These are phyloP conservation scores for Heliconius charithonia DNA, from an alignment of 2,888 invertebrate genomes.

Conservation along the genomic window DNA sequence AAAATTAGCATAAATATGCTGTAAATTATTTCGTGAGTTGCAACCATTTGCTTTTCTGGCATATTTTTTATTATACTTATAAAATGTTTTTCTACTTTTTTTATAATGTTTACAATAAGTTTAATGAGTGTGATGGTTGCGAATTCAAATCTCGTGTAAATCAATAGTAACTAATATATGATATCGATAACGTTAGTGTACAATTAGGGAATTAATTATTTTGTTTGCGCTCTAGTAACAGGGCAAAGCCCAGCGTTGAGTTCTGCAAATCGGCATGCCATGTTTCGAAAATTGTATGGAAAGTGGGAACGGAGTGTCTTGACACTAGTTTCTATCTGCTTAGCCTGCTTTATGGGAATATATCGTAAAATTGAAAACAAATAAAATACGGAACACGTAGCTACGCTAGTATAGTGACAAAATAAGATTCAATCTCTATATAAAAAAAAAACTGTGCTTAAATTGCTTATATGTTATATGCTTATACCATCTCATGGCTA, in stretches of 20 bases:
- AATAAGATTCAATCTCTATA: not conserved
- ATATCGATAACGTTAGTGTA: no score
- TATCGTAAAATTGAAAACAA: no score
- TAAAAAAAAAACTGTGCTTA: not conserved
- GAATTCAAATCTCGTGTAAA: not conserved
- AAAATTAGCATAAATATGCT: constrained; percentile 31
- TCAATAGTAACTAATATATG: not conserved
- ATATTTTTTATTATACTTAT: not conserved
- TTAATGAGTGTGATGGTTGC: not conserved
- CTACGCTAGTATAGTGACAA: not conserved
- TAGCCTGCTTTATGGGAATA: not conserved
- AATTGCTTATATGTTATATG: not conserved
- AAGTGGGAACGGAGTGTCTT: not conserved
- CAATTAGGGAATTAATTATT: no score
- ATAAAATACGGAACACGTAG: no score
- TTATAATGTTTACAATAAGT: not conserved
- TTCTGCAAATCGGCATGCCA: not conserved
- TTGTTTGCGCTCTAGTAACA: not conserved
- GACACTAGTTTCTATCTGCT: not conserved
- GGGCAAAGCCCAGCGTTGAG: not conserved
- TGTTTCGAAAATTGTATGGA: not conserved
- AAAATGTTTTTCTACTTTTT: not conserved
- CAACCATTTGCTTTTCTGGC: constrained; percentile 5
- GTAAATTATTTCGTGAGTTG: constrained; percentile 26
- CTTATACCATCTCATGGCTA: not conserved